Evolutionary conservation across 1,140 invertebrate species (phyloP).

Genomic region (Lysiphlebus fabarum): DNA sequence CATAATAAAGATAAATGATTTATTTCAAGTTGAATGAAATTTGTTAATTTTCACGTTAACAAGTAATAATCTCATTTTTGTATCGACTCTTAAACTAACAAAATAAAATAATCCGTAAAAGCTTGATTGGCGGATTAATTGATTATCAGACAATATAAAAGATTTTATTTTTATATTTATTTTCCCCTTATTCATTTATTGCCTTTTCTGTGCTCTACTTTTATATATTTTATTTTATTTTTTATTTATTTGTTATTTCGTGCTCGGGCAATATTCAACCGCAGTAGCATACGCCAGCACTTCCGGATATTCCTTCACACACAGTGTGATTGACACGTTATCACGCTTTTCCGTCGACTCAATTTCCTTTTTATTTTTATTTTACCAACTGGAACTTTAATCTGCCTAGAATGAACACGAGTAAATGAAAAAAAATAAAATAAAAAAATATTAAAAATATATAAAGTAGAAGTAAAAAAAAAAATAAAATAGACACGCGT

Average conservation of each 20-base stretch:
- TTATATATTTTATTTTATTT: no score
- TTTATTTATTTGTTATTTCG: neutral
- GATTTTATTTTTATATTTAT: neutral
- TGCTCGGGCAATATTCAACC: constrained; percentile 12
- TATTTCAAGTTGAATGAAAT: constrained; percentile 5
- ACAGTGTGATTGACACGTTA: constrained; percentile 26
- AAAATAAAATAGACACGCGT: constrained; percentile 16
- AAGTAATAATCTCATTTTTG: constrained; percentile 23
- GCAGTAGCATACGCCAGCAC: neutral
- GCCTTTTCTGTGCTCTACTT: no score
- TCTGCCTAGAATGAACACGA: neutral
- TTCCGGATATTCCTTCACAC: constrained; percentile 9
- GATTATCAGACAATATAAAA: constrained; percentile 26
- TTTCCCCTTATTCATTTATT: neutral
- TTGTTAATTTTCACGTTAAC: constrained; percentile 19
- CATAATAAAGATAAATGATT: constrained; percentile 5
- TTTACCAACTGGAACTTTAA: no score
- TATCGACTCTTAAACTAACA: constrained; percentile 7
- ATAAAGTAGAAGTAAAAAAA: no score
- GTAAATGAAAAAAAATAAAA: constrained; percentile 7
- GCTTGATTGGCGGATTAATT: constrained; percentile 30
- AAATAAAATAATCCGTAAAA: constrained; percentile 27
- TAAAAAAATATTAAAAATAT: neutral
- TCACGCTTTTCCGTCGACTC: constrained; percentile 20
- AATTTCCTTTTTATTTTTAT: neutral